Evolutionary conservation across 2,888 invertebrate species (phyloP).

Genomic region (Acrocyrtus sp.): DNA sequence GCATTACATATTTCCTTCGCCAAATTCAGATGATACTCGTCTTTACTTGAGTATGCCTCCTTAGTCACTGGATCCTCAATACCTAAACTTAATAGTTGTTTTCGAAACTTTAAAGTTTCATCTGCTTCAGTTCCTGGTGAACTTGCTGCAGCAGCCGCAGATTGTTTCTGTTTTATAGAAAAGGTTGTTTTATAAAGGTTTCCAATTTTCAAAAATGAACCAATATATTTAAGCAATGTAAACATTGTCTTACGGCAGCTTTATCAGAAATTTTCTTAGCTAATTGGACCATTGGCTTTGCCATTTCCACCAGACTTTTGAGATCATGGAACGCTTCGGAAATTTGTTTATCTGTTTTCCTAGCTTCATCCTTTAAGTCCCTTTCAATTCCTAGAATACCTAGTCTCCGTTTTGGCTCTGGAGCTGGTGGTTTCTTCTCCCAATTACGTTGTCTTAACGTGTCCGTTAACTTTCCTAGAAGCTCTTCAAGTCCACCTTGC

Average conservation of each 20-base stretch:
- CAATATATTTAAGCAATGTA: too few species aligned
- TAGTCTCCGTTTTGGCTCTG: constrained; percentile 26
- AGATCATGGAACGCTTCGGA: constrained; percentile 95
- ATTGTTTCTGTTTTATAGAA: constrained; percentile 92
- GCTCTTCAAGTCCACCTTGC: constrained; percentile 64
- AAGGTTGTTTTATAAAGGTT: too few species aligned
- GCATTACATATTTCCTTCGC: constrained; percentile 88
- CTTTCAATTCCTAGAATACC: constrained; percentile 98
- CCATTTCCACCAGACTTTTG: constrained; percentile 92
- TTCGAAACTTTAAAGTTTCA: constrained; percentile 95
- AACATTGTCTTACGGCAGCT: constrained; percentile 78
- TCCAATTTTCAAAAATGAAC: too few species aligned
- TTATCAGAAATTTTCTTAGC: constrained; percentile 92
- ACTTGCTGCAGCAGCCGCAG: constrained; percentile 75
- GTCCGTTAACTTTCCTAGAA: constrained; percentile 56
- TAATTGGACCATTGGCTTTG: constrained; percentile 95
- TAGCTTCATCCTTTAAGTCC: constrained; percentile 88
- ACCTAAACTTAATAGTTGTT: constrained; percentile 95
- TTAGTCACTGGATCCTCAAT: constrained; percentile 98
- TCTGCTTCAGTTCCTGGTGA: constrained; percentile 69
- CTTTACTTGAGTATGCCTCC: constrained; percentile 86
- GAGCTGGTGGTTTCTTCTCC: constrained; percentile 53
- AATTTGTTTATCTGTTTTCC: constrained; percentile 91
- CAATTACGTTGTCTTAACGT: constrained; percentile 60
- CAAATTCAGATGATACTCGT: constrained; percentile 84